These are phyloP conservation scores for Hydrolagus colliei DNA, from an alignment of 2,797 vertebrate species.

Conservation along the genomic window DNA sequence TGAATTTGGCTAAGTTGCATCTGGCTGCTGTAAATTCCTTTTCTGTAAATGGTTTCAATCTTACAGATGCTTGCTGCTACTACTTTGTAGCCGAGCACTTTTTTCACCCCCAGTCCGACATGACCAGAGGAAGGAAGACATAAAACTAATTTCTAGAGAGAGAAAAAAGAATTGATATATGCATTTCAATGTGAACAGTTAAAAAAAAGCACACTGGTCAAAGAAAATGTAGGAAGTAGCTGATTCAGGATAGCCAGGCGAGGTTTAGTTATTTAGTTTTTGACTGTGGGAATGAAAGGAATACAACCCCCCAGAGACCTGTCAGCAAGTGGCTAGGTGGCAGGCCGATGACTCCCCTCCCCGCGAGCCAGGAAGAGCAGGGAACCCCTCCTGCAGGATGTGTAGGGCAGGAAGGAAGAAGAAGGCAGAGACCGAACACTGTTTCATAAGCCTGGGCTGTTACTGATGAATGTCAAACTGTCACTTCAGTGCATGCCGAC, in stretches of 20 bases:
- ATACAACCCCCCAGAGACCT: conserved; percentile 32
- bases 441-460: conserved; percentile 37
- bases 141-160: conserved; percentile 28
- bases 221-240: conserved; percentile 28
- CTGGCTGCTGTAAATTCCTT: conserved; percentile 3
- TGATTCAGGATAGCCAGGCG: conserved; percentile 26
- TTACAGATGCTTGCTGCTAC: not conserved
- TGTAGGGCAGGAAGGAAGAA: not conserved
- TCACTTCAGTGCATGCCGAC: conserved; percentile 13
- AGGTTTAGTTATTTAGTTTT: conserved; percentile 36
- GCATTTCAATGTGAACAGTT: conserved; percentile 13
- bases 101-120: not conserved
- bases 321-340: conserved; percentile 30
- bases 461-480: conserved; percentile 36
- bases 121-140: conserved; percentile 28
- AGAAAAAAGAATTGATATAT: not conserved
- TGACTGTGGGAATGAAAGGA: conserved; percentile 36
- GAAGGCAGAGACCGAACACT: conserved; percentile 35
- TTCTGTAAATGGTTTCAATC: not conserved
- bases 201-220: conserved; percentile 24
- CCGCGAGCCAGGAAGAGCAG: conserved; percentile 25
- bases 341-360: conserved; percentile 35
- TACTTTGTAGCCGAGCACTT: not conserved
- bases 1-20: too few species aligned
- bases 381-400: conserved; percentile 32